Evolutionary conservation across 2,797 vertebrate genomes (phyloP).

Genomic region (Kryptopterus vitreolus): DNA sequence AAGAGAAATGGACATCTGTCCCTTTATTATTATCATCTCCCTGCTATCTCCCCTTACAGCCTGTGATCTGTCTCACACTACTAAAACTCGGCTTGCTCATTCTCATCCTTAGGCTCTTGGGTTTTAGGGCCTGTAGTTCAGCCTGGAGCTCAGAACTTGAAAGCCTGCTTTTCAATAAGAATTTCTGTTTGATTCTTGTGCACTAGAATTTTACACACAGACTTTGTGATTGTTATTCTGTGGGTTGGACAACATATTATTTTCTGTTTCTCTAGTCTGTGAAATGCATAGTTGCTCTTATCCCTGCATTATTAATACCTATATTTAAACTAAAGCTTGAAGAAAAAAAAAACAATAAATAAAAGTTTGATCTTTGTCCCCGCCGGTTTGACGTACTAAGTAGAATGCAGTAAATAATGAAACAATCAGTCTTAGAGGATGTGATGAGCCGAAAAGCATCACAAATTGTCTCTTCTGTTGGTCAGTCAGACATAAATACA

Average conservation of each 20-base stretch:
- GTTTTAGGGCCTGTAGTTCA: constrained; percentile 22
- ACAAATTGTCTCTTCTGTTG: neutral
- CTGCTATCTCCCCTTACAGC: neutral
- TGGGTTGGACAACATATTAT: constrained; percentile 12
- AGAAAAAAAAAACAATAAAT: neutral
- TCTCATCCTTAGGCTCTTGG: constrained; percentile 31
- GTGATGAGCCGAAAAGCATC: neutral
- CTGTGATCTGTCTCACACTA: constrained; percentile 26
- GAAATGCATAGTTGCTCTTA: neutral
- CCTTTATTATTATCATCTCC: constrained; percentile 1
- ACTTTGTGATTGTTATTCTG: neutral
- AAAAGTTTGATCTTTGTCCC: too few species aligned
- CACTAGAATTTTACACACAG: constrained; percentile 1
- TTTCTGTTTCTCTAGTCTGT: neutral
- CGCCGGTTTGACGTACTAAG: too few species aligned
- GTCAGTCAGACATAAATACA: neutral
- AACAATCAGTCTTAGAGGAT: neutral
- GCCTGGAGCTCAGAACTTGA: constrained; percentile 46
- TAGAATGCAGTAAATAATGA: neutral
- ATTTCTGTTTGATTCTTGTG: constrained; percentile 38
- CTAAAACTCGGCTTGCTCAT: constrained; percentile 25
- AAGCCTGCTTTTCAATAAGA: constrained; percentile 50
- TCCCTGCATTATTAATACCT: neutral
- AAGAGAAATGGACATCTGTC: neutral
- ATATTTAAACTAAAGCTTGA: neutral